A percentile compares a stretch with the other conserved stretches of the same genome.
phyloP scores from a whole-genome alignment of 2,797 vertebrate genomes.

The Liparis tanakae region DNA sequence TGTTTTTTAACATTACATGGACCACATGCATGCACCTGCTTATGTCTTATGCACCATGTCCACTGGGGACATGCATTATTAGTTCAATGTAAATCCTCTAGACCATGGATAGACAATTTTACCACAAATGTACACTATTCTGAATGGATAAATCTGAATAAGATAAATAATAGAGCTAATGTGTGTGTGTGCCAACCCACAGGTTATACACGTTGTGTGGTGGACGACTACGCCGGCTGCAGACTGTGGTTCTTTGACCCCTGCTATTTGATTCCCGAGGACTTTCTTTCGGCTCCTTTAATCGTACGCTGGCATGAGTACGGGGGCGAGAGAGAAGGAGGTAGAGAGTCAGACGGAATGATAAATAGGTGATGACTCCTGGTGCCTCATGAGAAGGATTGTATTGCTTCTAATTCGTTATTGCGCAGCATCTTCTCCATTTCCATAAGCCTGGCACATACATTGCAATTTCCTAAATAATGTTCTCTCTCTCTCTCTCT shows the following conservation, averaged over 20 bases:
- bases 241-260: background rate
- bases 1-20: background rate
- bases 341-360: slow-evolving; percentile 14
- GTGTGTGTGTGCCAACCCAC: background rate
- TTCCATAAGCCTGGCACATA: slow-evolving; percentile 13
- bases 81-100: no score
- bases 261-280: background rate
- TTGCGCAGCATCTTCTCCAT: slow-evolving; percentile 11
- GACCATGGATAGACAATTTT: no score
- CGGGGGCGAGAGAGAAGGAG: background rate
- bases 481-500: background rate
- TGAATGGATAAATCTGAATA: background rate
- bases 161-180: background rate
- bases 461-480: background rate
- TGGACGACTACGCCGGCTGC: background rate
- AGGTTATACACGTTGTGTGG: background rate
- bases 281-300: slow-evolving; percentile 33
- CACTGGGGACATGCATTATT: no score
- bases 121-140: background rate
- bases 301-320: slow-evolving; percentile 20
- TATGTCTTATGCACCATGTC: background rate
- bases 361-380: slow-evolving; percentile 15
- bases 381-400: slow-evolving; percentile 14
- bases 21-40: background rate
- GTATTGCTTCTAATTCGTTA: slow-evolving; percentile 18